A percentile compares a stretch with the other conserved stretches of the same genome.
These are phyloP conservation scores for Physeter macrocephalus DNA, from an alignment of 2,113 vertebrate genomes.

Conservation along the genomic window DNA sequence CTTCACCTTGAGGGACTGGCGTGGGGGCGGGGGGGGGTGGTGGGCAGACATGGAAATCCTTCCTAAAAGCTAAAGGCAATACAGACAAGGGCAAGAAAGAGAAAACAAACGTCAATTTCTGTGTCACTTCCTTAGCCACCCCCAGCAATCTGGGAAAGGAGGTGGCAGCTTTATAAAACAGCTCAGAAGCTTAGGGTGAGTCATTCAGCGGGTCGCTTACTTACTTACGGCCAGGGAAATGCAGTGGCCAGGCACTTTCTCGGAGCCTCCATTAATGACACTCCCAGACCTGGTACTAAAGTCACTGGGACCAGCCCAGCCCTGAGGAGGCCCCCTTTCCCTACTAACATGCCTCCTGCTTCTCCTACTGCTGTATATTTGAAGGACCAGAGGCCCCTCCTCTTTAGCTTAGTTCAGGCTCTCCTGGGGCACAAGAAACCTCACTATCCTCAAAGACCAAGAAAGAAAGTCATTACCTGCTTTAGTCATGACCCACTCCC, in stretches of 20 bases:
- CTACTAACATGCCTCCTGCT: background rate
- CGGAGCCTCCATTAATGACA: background rate
- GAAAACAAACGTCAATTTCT: background rate
- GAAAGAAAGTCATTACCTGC: background rate
- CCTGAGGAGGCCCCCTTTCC: background rate
- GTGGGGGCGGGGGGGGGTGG: accelerated
- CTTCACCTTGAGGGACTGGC: background rate
- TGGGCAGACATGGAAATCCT: background rate
- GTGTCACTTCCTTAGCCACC: background rate
- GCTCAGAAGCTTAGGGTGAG: background rate
- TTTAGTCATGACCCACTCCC: background rate
- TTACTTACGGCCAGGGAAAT: background rate
- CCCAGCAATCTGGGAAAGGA: background rate
- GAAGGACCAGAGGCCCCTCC: background rate
- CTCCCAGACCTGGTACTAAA: background rate
- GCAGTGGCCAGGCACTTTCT: background rate
- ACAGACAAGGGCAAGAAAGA: constrained; percentile 3
- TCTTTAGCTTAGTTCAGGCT: background rate
- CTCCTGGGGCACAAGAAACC: background rate
- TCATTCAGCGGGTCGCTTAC: background rate
- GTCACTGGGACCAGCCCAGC: background rate
- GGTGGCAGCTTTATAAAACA: background rate
- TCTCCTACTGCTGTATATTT: background rate
- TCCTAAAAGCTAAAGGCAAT: constrained; percentile 6
- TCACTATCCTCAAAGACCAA: background rate